Evolutionary conservation across 92 coral and sea anemone species (phyloP).

Genomic region (Phymanthus crucifer): DNA sequence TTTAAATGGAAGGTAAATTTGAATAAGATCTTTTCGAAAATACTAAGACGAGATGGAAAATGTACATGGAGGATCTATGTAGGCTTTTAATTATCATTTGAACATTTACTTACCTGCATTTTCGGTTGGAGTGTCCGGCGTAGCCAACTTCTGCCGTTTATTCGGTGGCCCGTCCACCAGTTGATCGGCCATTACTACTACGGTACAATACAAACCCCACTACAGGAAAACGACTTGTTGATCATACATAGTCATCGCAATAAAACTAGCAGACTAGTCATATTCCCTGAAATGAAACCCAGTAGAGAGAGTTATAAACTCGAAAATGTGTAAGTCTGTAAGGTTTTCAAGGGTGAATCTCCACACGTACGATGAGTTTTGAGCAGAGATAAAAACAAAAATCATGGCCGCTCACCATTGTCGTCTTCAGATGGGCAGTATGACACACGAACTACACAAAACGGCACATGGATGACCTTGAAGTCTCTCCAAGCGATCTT

Average conservation of each 20-base stretch:
- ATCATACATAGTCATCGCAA: slow-evolving; percentile 99
- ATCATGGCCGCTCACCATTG: slow-evolving; percentile 99
- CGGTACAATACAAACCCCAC: slow-evolving; percentile 96
- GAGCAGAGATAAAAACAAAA: slow-evolving; percentile 99
- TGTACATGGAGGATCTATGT: slow-evolving; percentile 22
- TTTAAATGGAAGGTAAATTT: slow-evolving; percentile 86
- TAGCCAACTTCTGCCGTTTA: slow-evolving; percentile 95
- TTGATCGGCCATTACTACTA: slow-evolving; percentile 99
- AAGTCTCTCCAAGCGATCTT: slow-evolving; percentile 74
- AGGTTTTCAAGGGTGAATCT: slow-evolving; percentile 56
- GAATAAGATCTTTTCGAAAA: slow-evolving; percentile 61
- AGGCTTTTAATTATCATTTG: slow-evolving; percentile 10
- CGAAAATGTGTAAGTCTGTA: slow-evolving; percentile 43
- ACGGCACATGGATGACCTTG: slow-evolving; percentile 69
- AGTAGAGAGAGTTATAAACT: slow-evolving; percentile 68
- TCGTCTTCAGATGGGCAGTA: slow-evolving; percentile 98
- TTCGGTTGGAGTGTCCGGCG: slow-evolving; percentile 99
- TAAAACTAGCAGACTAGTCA: slow-evolving; percentile 73
- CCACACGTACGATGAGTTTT: slow-evolving; percentile 76
- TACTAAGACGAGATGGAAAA: slow-evolving; percentile 50
- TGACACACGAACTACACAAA: slow-evolving; percentile 96
- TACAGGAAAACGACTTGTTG: slow-evolving; percentile 99
- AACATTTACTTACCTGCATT: slow-evolving; percentile 85
- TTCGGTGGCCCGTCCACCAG: slow-evolving; percentile 99
- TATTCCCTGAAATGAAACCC: slow-evolving; percentile 91